Conservation (phyloP, 2,888 invertebrate genomes). For the Pasiphila rectangulata region DNA sequence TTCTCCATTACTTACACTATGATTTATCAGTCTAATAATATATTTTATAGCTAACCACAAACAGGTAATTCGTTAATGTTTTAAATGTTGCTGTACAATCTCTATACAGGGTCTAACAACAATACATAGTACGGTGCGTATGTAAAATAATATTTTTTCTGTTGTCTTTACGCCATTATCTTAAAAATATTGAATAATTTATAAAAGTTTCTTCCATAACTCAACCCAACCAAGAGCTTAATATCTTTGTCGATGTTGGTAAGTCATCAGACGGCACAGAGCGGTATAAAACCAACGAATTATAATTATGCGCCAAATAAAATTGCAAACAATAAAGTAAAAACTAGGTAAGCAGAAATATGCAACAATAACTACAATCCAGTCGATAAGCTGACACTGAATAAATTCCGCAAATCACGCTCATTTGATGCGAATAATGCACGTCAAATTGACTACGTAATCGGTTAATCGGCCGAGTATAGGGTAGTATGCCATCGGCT, state of each 20-base stretch:
- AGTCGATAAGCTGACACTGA: slow-evolving; percentile 31
- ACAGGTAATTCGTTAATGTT: neutral
- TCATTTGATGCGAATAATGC: slow-evolving; percentile 43
- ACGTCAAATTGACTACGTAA: slow-evolving; percentile 42
- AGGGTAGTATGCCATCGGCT: slow-evolving; percentile 30
- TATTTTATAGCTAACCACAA: neutral
- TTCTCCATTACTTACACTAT: slow-evolving; percentile 41
- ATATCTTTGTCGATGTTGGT: too few species aligned
- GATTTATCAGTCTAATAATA: slow-evolving; percentile 51
- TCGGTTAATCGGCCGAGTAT: slow-evolving; percentile 37
- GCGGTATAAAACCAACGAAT: too few species aligned
- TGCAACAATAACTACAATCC: slow-evolving; percentile 34
- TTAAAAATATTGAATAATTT: too few species aligned
- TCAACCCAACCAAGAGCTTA: too few species aligned
- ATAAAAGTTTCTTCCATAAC: too few species aligned
- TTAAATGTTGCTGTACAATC: too few species aligned
- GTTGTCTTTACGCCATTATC: too few species aligned
- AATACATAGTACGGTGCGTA: too few species aligned
- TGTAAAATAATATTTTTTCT: too few species aligned
- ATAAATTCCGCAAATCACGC: slow-evolving; percentile 42
- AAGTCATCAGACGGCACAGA: too few species aligned
- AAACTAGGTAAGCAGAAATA: slow-evolving; percentile 27
- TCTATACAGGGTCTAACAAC: too few species aligned
- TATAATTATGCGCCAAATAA: too few species aligned
- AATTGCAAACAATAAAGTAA: slow-evolving; percentile 7